Percentiles rank a stretch among this genome's conserved stretches.
Evolutionary conservation across 2,797 vertebrate genomes (phyloP).

Genomic region (Graptemys geographica): DNA sequence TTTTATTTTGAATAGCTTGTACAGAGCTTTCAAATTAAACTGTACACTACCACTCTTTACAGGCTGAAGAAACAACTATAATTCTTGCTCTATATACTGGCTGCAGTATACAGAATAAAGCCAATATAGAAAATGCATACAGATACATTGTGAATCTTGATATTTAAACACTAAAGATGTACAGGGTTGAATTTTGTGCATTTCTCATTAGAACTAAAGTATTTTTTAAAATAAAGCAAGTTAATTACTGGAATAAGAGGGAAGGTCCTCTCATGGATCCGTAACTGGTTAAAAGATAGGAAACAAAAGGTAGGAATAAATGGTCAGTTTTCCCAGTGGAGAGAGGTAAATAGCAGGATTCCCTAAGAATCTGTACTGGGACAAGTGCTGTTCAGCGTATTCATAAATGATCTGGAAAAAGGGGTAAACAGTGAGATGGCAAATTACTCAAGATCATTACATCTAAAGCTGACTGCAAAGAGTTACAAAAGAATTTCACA

Average conservation of each 20-base stretch:
- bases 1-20: neutral
- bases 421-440: neutral
- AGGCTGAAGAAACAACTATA: rapidly evolving
- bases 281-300: neutral
- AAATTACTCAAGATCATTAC: neutral
- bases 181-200: neutral
- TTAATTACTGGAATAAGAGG: neutral
- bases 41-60: neutral
- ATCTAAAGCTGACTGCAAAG: neutral
- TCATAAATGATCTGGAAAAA: neutral
- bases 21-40: neutral
- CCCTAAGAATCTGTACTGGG: neutral
- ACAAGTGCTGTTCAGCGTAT: neutral
- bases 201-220: neutral
- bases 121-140: rapidly evolving
- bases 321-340: neutral
- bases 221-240: neutral
- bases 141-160: rapidly evolving
- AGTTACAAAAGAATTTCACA: neutral
- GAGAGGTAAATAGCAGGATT: neutral
- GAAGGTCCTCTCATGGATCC: neutral
- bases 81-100: rapidly evolving
- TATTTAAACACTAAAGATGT: rapidly evolving
- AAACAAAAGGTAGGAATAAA: neutral
- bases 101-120: rapidly evolving